Evolutionary conservation across 2,888 invertebrate genomes (phyloP), one percentile per base, ranked within the genome.

Genomic region (Entomobrya multifasciata): DNA sequence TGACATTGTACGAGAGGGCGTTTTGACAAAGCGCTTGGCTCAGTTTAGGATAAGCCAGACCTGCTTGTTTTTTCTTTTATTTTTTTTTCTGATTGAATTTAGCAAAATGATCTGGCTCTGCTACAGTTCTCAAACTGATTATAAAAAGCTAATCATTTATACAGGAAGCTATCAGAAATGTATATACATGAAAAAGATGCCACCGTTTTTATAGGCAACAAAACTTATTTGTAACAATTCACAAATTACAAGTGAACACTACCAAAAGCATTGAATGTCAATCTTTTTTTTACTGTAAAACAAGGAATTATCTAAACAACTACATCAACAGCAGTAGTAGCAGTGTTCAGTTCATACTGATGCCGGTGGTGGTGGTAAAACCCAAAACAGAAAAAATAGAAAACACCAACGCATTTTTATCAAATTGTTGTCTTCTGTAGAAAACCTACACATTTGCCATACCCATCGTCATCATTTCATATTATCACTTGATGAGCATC

Each of bases 291-390:
- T 25, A 41, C 30, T 83, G 83, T 83, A 83, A 83, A 83, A 83
- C 83, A 83, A 77, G 83, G 62, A 83, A 77, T 83, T 83, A 83
- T 83, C 83, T 83, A 65, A 83, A 77, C 83, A 83, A 77, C 77
- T 62, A 80, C 65, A 80, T 20, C 60, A 72, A n/a, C n/a, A n/a
- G n/a, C n/a, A n/a, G n/a, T n/a, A n/a, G n/a, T n/a, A n/a, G n/a
- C n/a, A n/a, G n/a, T n/a, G n/a, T n/a, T n/a, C n/a, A n/a, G n/a
- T n/a, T n/a, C n/a, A n/a, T n/a, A n/a, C n/a, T n/a, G n/a, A n/a
- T 22, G 30, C n/a, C 11, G 15, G 60, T 44, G 10, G 17, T 47
- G n/a, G 78, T 65, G 22, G 27, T 36, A n/a, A 8, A 62, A 78
- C 27, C 41, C 44, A 62, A 44, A 62, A 78, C 20, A 49, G n/a